Conservation (phyloP, 2,113 vertebrate species). For the Stegastes partitus region DNA sequence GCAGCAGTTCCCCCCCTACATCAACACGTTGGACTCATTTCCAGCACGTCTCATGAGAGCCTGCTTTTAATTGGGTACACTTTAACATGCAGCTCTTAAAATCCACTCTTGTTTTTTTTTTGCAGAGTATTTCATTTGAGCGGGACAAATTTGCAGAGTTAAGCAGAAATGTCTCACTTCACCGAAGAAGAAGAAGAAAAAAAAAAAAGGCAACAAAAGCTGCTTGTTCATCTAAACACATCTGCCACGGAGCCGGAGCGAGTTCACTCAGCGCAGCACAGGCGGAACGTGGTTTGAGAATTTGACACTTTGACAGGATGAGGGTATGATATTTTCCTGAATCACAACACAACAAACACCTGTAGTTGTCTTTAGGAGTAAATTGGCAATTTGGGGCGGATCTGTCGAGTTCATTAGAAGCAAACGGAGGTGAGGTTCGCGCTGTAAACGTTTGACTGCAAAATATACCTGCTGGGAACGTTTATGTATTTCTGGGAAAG, state of each 20-base stretch:
- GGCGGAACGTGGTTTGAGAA: background rate
- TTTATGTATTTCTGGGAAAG: background rate
- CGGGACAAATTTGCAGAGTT: conserved; percentile 67
- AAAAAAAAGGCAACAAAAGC: conserved; percentile 58
- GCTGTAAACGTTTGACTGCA: background rate
- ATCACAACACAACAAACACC: conserved; percentile 45
- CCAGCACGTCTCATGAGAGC: conserved; percentile 37
- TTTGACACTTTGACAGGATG: conserved; percentile 59
- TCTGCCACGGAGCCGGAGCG: conserved; percentile 45
- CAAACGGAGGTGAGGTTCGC: background rate
- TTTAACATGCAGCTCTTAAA: conserved; percentile 71
- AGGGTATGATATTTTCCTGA: conserved; percentile 34
- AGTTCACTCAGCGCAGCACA: conserved; percentile 42
- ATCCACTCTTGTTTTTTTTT: conserved; percentile 41
- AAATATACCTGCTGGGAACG: background rate
- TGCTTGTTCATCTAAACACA: conserved; percentile 72
- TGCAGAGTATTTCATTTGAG: conserved; percentile 53
- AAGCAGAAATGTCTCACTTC: conserved; percentile 71
- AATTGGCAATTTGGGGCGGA: conserved; percentile 37
- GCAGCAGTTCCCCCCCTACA: conserved; percentile 18
- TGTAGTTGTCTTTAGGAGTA: conserved; percentile 38
- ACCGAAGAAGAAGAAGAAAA: background rate
- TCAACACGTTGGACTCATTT: conserved; percentile 59
- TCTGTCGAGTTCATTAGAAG: conserved; percentile 44
- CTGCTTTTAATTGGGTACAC: conserved; percentile 69